Conservation (phyloP, 2,888 invertebrate species). For the Theretra japonica region DNA sequence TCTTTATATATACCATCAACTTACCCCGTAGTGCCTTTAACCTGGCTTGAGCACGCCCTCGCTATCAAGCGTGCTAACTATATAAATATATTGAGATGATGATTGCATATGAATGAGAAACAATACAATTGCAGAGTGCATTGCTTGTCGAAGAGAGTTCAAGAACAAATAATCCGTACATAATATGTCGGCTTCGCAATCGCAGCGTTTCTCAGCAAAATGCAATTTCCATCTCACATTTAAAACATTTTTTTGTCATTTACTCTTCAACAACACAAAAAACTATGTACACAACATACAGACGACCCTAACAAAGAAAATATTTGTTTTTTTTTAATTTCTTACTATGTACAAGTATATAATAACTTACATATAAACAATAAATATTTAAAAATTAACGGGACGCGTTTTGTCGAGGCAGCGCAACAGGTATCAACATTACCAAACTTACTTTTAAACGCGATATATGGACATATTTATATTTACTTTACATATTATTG, state of each 20-base stretch:
- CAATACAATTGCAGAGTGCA: not conserved
- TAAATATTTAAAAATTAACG: slow-evolving; percentile 77
- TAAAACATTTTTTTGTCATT: slow-evolving; percentile 71
- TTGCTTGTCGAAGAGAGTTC: not conserved
- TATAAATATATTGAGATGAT: slow-evolving; percentile 14
- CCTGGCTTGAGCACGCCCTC: slow-evolving; percentile 18
- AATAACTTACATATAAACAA: slow-evolving; percentile 81
- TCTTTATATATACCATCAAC: not conserved
- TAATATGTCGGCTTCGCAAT: too few relatives aligned
- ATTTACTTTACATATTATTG: slow-evolving; percentile 19
- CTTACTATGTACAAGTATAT: slow-evolving; percentile 78
- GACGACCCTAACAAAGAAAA: slow-evolving; percentile 72
- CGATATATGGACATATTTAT: slow-evolving; percentile 25
- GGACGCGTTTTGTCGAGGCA: slow-evolving; percentile 55
- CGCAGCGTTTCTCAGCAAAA: not conserved
- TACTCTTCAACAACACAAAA: slow-evolving; percentile 70
- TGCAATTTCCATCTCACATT: not conserved
- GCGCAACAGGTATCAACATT: slow-evolving; percentile 14
- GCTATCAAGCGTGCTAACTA: slow-evolving; percentile 15
- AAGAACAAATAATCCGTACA: not conserved
- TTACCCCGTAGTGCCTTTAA: slow-evolving; percentile 13
- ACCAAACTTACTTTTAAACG: slow-evolving; percentile 6
- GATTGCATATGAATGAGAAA: not conserved
- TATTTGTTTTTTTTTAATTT: slow-evolving; percentile 69
- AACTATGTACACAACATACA: slow-evolving; percentile 49